Conservation (phyloP, 2,888 invertebrate species). For the Macrophya alboannulata region DNA sequence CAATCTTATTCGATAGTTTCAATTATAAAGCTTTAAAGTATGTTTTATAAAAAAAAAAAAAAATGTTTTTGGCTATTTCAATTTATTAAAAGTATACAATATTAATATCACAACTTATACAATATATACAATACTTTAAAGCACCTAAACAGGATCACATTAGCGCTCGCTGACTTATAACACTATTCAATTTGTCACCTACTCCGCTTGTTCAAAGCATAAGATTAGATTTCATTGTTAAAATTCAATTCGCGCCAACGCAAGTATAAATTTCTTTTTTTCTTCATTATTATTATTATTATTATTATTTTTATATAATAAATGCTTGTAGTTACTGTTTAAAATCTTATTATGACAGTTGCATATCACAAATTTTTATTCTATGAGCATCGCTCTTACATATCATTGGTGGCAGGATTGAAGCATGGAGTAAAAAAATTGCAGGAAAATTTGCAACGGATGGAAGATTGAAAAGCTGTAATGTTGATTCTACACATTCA, state of each 20-base stretch:
- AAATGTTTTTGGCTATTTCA: conserved; percentile 36
- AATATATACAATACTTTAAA: conserved; percentile 41
- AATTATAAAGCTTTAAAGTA: conserved; percentile 35
- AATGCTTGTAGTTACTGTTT: conserved; percentile 43
- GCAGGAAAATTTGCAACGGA: conserved; percentile 55
- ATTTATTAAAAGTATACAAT: conserved; percentile 47
- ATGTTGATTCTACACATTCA: conserved; percentile 49
- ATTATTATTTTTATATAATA: conserved; percentile 18
- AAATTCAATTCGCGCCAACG: conserved; percentile 23
- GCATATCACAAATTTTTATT: conserved; percentile 51
- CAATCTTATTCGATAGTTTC: conserved; percentile 3
- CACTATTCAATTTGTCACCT: conserved; percentile 40
- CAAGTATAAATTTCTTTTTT: conserved; percentile 29
- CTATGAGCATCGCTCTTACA: conserved; percentile 44
- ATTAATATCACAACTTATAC: conserved; percentile 48
- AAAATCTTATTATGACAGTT: conserved; percentile 55
- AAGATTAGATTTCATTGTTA: conserved; percentile 32
- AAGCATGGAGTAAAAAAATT: conserved; percentile 56
- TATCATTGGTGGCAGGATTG: conserved; percentile 54
- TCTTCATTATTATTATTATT: background rate
- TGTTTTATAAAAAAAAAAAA: conserved; percentile 27
- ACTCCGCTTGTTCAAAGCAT: conserved; percentile 33
- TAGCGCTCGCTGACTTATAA: conserved; percentile 11
- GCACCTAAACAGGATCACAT: conserved; percentile 38
- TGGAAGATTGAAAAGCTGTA: conserved; percentile 65